These are phyloP conservation scores for Thunnus albacares DNA, from an alignment of 2,797 vertebrate species.

Conservation along the genomic window DNA sequence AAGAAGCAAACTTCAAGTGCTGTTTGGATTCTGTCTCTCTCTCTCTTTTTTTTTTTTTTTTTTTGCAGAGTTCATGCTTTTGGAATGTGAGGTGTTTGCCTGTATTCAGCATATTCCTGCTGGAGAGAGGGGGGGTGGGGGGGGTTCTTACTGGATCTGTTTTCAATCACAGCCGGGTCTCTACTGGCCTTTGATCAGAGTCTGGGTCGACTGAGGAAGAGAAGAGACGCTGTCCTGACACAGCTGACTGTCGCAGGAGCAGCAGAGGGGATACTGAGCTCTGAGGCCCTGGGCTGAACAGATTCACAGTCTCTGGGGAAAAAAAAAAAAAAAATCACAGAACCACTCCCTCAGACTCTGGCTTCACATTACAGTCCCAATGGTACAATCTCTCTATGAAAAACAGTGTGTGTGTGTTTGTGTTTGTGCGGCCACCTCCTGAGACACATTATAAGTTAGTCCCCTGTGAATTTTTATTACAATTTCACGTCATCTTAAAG, in stretches of 20 bases:
- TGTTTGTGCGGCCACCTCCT: background rate
- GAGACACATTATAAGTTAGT: conserved; percentile 16
- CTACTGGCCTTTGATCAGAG: conserved; percentile 64
- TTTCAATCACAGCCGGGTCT: conserved; percentile 65
- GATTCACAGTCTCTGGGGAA: conserved; percentile 10
- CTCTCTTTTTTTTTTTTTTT: background rate
- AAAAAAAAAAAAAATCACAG: conserved; percentile 33
- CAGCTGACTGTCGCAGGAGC: conserved; percentile 35
- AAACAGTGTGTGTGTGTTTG: conserved; percentile 7
- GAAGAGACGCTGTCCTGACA: conserved; percentile 38
- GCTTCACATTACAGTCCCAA: conserved; percentile 33
- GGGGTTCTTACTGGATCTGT: conserved; percentile 58
- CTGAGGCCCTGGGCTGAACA: conserved; percentile 2
- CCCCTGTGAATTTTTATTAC: conserved; percentile 13
- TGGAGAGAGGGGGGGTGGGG: conserved; percentile 21
- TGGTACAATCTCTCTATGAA: conserved; percentile 18
- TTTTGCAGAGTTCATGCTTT: conserved; percentile 54
- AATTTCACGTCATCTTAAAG: background rate
- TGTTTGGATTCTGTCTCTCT: conserved; percentile 21
- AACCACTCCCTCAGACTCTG: background rate
- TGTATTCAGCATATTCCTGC: conserved; percentile 69
- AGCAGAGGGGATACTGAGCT: background rate
- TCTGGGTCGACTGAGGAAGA: conserved; percentile 37
- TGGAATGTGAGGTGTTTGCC: conserved; percentile 69
- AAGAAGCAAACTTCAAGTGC: conserved; percentile 23